These are phyloP conservation scores for Myotis davidii DNA, from an alignment of 2,113 vertebrate species.

Conservation along the genomic window DNA sequence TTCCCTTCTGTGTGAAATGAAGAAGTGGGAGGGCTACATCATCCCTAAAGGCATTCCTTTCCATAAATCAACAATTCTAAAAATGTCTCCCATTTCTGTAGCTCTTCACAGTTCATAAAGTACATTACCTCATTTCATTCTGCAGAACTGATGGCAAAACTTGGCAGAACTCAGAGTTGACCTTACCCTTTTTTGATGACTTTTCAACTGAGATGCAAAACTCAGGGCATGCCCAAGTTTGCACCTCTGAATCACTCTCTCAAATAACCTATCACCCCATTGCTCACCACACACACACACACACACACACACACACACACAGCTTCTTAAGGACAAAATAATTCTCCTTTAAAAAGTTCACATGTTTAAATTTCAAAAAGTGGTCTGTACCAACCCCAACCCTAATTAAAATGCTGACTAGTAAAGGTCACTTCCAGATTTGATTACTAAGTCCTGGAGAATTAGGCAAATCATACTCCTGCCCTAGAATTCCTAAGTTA, in stretches of 20 bases:
- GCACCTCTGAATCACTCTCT: background rate
- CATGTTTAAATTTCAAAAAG: constrained; percentile 32
- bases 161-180: constrained; percentile 56
- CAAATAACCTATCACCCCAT: background rate
- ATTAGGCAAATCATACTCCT: background rate
- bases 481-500: background rate
- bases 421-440: background rate
- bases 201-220: constrained; percentile 57
- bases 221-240: background rate
- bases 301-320: background rate
- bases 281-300: background rate
- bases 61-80: constrained; percentile 70
- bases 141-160: constrained; percentile 52
- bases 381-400: background rate
- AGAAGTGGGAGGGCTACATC: constrained; percentile 37
- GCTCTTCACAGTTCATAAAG: constrained; percentile 78
- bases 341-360: background rate
- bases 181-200: constrained; percentile 58
- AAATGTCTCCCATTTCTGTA: constrained; percentile 61
- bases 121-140: constrained; percentile 73
- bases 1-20: background rate
- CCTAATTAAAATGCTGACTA: background rate
- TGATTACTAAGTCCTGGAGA: background rate
- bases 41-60: constrained; percentile 45
- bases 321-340: constrained; percentile 25